Evolutionary conservation across 2,888 invertebrate genomes (phyloP).

Genomic region (Synanthedon tipuliformis): DNA sequence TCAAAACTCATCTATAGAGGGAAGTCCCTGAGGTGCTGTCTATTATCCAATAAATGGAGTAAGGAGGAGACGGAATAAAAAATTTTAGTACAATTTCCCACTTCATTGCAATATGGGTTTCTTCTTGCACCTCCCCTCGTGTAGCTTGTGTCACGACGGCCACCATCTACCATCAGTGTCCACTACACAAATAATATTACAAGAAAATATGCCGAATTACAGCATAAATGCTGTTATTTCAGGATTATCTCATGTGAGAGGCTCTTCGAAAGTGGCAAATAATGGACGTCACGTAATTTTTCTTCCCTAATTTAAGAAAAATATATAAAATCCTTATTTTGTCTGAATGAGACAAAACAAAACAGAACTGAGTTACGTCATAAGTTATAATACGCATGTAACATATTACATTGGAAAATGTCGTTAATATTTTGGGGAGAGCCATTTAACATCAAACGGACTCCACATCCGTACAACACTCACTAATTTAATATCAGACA

Average conservation of each 20-base stretch:
- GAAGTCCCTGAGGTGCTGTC: background rate
- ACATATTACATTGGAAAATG: slow-evolving; percentile 43
- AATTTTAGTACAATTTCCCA: no score
- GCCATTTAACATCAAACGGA: slow-evolving; percentile 59
- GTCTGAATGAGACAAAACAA: slow-evolving; percentile 3
- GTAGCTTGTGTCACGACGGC: no score
- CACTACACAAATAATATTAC: no score
- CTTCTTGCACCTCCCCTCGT: no score
- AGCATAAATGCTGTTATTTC: background rate
- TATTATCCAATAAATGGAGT: slow-evolving; percentile 5
- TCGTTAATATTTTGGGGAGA: slow-evolving; percentile 51
- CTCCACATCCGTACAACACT: slow-evolving; percentile 48
- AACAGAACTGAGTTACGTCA: background rate
- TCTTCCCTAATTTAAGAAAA: no score
- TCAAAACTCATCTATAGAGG: no score
- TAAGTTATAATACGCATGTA: slow-evolving; percentile 22
- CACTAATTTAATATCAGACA: slow-evolving; percentile 60
- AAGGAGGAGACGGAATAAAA: slow-evolving; percentile 3
- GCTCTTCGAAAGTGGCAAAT: no score
- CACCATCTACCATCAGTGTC: no score
- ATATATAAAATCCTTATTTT: no score
- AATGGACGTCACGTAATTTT: no score
- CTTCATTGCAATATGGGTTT: no score
- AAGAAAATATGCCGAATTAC: no score
- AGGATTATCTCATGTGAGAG: slow-evolving; percentile 2